A percentile compares a stretch with the other conserved stretches of the same genome.
Conservation (phyloP, 2,797 vertebrate species). For the Kryptolebias ocellatus region DNA sequence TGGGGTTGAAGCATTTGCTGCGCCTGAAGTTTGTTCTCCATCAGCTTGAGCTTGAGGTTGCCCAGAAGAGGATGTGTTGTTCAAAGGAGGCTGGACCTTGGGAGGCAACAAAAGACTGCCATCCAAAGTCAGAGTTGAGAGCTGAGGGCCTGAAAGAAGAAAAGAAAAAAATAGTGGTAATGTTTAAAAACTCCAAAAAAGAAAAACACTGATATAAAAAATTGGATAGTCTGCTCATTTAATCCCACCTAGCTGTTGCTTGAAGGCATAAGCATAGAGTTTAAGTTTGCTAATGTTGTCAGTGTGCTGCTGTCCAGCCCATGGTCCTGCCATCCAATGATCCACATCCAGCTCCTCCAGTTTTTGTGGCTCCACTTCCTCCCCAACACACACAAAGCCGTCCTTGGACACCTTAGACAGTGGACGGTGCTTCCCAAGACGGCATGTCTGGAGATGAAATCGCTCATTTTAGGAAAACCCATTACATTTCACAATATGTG, state of each 20-base stretch:
- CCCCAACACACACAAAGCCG: slow-evolving; percentile 91
- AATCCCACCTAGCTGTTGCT: slow-evolving; percentile 90
- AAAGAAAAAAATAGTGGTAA: not conserved
- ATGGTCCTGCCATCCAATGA: slow-evolving; percentile 90
- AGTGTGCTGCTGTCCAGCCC: slow-evolving; percentile 89
- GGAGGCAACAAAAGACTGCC: slow-evolving; percentile 90
- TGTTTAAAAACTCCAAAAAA: not conserved
- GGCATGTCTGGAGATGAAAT: slow-evolving; percentile 85
- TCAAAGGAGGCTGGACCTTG: slow-evolving; percentile 81
- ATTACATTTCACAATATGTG: not conserved
- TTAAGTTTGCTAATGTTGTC: slow-evolving; percentile 95
- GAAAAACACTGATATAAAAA: not conserved
- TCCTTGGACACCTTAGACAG: slow-evolving; percentile 93
- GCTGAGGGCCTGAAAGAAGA: slow-evolving; percentile 86
- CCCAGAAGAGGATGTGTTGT: slow-evolving; percentile 59
- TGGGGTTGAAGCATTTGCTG: slow-evolving; percentile 74
- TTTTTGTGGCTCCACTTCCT: slow-evolving; percentile 81
- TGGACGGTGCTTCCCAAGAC: slow-evolving; percentile 96
- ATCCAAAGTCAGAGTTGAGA: slow-evolving; percentile 90
- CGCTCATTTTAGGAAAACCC: not conserved
- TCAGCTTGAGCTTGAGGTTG: slow-evolving; percentile 72
- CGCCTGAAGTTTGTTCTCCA: slow-evolving; percentile 68
- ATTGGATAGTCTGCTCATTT: not conserved
- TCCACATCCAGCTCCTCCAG: slow-evolving; percentile 88
- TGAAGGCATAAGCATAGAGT: slow-evolving; percentile 93